These are phyloP conservation scores for Gorilla gorilla DNA, from an alignment of 2,113 vertebrate genomes.

Conservation along the genomic window DNA sequence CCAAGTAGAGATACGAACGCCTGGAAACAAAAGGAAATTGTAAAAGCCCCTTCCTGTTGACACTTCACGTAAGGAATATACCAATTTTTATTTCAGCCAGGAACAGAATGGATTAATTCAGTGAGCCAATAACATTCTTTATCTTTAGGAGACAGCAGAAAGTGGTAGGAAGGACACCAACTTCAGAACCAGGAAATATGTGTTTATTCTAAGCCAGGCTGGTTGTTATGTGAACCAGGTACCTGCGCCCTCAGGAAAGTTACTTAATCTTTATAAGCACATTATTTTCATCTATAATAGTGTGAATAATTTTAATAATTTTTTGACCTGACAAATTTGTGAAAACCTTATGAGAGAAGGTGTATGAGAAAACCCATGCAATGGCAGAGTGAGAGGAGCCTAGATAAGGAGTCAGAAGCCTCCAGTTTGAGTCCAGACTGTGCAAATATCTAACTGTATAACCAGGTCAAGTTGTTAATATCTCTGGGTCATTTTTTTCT, in stretches of 20 bases:
- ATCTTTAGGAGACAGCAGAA: background rate
- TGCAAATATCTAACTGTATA: background rate
- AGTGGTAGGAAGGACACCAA: background rate
- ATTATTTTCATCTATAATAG: constrained; percentile 30
- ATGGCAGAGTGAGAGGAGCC: background rate
- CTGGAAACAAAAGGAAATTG: background rate
- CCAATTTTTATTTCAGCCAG: background rate
- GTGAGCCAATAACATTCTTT: background rate
- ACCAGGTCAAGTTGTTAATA: background rate
- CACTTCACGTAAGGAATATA: background rate
- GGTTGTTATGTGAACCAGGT: background rate
- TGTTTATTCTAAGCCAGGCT: background rate
- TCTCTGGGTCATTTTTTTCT: background rate
- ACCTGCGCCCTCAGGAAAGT: background rate
- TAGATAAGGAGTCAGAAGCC: background rate
- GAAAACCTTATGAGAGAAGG: background rate
- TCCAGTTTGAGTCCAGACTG: background rate
- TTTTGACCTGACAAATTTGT: background rate
- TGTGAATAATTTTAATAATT: background rate
- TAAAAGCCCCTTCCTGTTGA: background rate
- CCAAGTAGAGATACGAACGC: background rate
- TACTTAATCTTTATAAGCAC: background rate
- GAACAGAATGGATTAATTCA: background rate
- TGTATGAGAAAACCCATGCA: background rate
- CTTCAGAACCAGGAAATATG: background rate